These are phyloP conservation scores for Pelochelys cantorii DNA, from an alignment of 2,797 vertebrate species.

Conservation along the genomic window DNA sequence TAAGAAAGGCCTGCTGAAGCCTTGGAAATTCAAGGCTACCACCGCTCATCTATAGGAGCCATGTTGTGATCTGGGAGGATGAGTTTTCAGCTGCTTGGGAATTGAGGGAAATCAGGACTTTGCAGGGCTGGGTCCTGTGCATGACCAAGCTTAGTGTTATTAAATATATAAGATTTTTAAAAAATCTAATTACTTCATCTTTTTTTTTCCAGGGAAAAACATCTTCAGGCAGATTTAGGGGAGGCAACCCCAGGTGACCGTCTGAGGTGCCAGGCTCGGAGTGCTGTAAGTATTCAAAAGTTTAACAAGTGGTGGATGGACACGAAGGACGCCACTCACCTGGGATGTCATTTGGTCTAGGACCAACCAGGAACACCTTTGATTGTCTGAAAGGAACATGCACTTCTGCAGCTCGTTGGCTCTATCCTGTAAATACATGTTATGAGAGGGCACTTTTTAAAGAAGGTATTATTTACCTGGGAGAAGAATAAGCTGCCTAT, in stretches of 20 bases:
- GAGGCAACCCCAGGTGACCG: too few relatives aligned
- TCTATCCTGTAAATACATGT: neutral
- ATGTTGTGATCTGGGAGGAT: neutral
- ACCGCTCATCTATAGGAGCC: neutral
- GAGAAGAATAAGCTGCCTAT: slow-evolving; percentile 7
- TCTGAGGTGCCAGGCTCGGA: too few relatives aligned
- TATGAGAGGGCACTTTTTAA: neutral
- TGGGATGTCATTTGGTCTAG: too few relatives aligned
- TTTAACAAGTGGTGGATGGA: too few relatives aligned
- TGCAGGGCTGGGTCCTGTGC: neutral
- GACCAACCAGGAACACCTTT: neutral
- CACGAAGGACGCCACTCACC: too few relatives aligned
- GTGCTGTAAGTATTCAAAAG: too few relatives aligned
- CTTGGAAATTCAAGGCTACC: neutral
- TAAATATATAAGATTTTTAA: neutral
- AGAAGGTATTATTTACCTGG: neutral
- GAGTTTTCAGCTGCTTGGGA: neutral
- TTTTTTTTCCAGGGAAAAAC: neutral
- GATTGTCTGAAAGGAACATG: neutral
- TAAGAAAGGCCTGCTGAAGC: slow-evolving; percentile 41
- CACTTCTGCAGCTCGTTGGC: slow-evolving; percentile 12
- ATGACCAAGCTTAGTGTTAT: neutral
- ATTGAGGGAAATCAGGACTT: neutral
- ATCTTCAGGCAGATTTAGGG: too few relatives aligned
- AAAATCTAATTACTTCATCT: neutral